Conservation (phyloP, 2,888 invertebrate species). For the Punctoribates punctum region DNA sequence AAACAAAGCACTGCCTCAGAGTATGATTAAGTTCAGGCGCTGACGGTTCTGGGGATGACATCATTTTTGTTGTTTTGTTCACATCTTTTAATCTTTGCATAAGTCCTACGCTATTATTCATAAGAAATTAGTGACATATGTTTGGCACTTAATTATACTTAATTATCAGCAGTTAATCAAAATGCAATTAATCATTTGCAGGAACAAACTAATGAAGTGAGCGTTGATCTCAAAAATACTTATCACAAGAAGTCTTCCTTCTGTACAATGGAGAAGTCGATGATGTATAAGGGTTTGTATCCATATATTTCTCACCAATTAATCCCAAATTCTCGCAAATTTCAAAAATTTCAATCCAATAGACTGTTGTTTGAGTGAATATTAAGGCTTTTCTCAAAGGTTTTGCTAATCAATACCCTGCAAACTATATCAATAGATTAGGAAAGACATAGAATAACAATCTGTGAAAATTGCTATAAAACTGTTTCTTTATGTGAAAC, state of each 20-base stretch:
- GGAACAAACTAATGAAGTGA: slow-evolving; percentile 28
- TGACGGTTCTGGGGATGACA: neutral
- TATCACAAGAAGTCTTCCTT: slow-evolving; percentile 18
- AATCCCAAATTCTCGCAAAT: no score
- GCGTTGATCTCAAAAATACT: neutral
- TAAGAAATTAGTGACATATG: slow-evolving; percentile 34
- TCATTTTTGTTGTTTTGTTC: neutral
- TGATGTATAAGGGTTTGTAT: slow-evolving; percentile 29
- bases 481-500: neutral
- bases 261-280: slow-evolving; percentile 19
- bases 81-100: neutral
- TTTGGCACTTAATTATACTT: slow-evolving; percentile 25
- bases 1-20: neutral
- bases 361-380: no score
- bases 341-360: neutral
- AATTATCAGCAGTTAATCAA: slow-evolving; percentile 31
- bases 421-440: neutral
- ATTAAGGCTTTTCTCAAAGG: no score
- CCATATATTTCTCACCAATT: neutral
- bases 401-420: neutral
- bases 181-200: slow-evolving; percentile 27
- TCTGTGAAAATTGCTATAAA: neutral
- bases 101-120: slow-evolving; percentile 5
- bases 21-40: neutral
- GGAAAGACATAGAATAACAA: neutral